These are phyloP conservation scores for Lasius fuliginosus DNA, from an alignment of 2,888 invertebrate species.

Conservation along the genomic window DNA sequence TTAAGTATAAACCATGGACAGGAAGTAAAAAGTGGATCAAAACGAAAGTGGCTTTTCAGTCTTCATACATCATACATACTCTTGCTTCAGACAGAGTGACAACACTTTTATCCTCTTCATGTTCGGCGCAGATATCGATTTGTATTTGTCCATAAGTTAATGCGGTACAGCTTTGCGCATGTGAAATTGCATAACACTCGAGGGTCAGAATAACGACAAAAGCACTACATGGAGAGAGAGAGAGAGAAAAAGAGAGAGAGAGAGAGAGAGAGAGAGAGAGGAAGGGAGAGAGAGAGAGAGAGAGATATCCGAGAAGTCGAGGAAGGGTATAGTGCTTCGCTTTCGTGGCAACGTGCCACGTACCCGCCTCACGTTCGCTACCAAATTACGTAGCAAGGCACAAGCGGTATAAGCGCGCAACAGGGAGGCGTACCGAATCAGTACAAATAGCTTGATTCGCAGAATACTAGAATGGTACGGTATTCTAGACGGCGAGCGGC, in stretches of 20 bases:
- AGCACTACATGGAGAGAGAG: conserved; percentile 27
- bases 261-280: not conserved
- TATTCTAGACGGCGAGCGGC: conserved; percentile 51
- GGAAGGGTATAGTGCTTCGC: conserved; percentile 52
- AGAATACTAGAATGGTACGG: conserved; percentile 54
- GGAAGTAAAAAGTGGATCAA: conserved; percentile 29
- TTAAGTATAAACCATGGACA: conserved; percentile 21
- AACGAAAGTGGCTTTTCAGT: conserved; percentile 42
- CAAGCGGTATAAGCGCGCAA: conserved; percentile 56
- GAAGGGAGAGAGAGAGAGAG: not conserved
- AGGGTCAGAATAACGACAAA: conserved; percentile 47
- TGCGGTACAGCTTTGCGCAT: conserved; percentile 37
- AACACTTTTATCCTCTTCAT: conserved; percentile 47
- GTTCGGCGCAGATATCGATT: conserved; percentile 52
- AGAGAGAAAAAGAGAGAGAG: not conserved
- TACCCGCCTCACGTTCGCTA: conserved; percentile 57
- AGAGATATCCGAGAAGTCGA: conserved; percentile 27
- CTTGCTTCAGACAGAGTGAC: conserved; percentile 29
- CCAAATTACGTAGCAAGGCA: conserved; percentile 55
- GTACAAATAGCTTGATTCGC: conserved; percentile 58
- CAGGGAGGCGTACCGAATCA: conserved; percentile 57
- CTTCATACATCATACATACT: conserved; percentile 48
- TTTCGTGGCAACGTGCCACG: conserved; percentile 56
- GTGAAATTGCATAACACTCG: conserved; percentile 52
- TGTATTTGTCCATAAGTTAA: conserved; percentile 55